phyloP scores from a whole-genome alignment of 2,113 vertebrate genomes.

The Oreochromis tanganicae region DNA sequence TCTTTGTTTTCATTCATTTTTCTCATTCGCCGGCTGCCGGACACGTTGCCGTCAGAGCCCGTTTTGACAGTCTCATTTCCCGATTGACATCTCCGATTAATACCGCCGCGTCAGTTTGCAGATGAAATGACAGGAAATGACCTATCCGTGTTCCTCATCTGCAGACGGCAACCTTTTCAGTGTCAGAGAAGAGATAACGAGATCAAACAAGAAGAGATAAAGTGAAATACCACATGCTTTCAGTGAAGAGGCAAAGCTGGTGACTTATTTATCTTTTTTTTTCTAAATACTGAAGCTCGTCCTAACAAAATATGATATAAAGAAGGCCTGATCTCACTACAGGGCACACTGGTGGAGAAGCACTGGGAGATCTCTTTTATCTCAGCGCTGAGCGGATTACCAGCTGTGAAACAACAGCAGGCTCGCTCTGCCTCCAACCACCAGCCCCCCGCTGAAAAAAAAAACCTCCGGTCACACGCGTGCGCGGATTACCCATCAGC shows the following conservation, averaged over 20 bases:
- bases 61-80: conserved; percentile 26
- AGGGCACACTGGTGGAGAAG: neutral
- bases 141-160: neutral
- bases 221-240: neutral
- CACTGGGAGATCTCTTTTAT: conserved; percentile 28
- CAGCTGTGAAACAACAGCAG: conserved; percentile 36
- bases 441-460: neutral
- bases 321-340: neutral
- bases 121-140: conserved; percentile 1
- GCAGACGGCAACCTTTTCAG: neutral
- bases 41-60: neutral
- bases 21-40: neutral
- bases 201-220: neutral
- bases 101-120: neutral
- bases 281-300: neutral
- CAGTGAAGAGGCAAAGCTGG: neutral
- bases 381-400: conserved; percentile 31
- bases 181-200: neutral
- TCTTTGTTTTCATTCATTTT: neutral
- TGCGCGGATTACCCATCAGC: conserved; percentile 15
- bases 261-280: neutral
- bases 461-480: neutral
- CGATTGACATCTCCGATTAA: conserved; percentile 28
- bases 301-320: neutral
- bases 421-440: neutral